These are phyloP conservation scores for Microcaecilia unicolor DNA, from an alignment of 2,797 vertebrate species.

Conservation along the genomic window DNA sequence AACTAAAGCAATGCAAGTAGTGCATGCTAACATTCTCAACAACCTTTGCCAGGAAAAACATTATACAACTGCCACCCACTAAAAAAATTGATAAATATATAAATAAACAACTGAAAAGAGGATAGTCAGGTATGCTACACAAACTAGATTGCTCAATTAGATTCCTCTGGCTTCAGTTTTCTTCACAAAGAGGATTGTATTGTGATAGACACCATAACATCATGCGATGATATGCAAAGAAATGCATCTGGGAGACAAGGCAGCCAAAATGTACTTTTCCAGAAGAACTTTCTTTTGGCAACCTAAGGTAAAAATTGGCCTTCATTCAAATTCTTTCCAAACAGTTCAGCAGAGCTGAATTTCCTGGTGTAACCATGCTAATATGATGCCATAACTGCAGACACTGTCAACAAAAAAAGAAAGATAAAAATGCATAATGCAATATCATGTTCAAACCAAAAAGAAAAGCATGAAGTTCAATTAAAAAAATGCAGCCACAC, in stretches of 20 bases:
- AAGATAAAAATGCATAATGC: neutral
- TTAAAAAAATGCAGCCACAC: conserved; percentile 13
- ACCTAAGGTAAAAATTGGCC: neutral
- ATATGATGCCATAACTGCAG: neutral
- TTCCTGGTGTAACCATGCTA: neutral
- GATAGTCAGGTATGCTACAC: conserved; percentile 22
- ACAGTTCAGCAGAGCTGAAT: neutral
- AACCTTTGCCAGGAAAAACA: conserved; percentile 13
- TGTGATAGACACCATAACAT: conserved; percentile 26
- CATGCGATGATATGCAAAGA: conserved; percentile 3
- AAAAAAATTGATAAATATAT: conserved; percentile 29
- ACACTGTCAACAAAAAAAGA: neutral
- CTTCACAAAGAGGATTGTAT: conserved; percentile 30
- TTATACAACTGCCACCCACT: conserved; percentile 15
- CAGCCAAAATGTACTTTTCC: neutral
- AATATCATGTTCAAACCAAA: neutral
- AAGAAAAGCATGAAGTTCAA: no score
- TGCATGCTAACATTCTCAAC: conserved; percentile 14
- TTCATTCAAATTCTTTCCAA: neutral
- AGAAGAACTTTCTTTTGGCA: neutral
- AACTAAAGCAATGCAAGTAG: conserved; percentile 36
- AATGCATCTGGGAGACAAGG: neutral
- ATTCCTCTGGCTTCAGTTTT: conserved; percentile 30
- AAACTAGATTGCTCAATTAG: conserved; percentile 10
- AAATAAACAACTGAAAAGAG: conserved; percentile 16